Conservation (phyloP, 2,888 invertebrate genomes). For the Limnephilus lunatus region DNA sequence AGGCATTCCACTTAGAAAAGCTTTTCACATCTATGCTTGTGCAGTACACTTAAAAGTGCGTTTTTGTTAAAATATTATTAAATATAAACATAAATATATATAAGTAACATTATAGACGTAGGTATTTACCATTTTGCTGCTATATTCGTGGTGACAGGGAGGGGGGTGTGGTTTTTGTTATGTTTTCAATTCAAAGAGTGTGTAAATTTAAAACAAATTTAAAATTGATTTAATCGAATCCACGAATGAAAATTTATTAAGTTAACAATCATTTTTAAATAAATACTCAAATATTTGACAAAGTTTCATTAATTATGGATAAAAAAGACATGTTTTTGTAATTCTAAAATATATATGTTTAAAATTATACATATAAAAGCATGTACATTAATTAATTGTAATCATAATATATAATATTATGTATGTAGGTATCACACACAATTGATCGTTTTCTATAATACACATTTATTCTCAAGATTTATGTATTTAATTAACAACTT, state of each 20-base stretch:
- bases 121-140: constrained; percentile 45
- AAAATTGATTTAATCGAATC: constrained; percentile 57
- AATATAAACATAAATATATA: constrained; percentile 14
- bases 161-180: neutral
- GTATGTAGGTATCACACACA: neutral
- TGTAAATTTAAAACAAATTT: constrained; percentile 49
- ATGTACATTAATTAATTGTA: constrained; percentile 13
- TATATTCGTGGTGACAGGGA: constrained; percentile 13
- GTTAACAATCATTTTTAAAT: constrained; percentile 47
- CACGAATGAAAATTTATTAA: constrained; percentile 55
- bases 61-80: constrained; percentile 17
- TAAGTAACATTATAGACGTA: constrained; percentile 19
- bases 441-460: neutral
- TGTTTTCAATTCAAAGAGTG: constrained; percentile 31
- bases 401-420: neutral
- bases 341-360: constrained; percentile 10
- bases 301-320: constrained; percentile 13
- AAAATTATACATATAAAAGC: constrained; percentile 47
- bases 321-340: constrained; percentile 38
- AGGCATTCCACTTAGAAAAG: constrained; percentile 29
- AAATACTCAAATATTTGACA: constrained; percentile 30
- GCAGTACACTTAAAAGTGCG: constrained; percentile 40
- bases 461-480: neutral
- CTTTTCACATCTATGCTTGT: constrained; percentile 46
- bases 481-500: neutral